These are phyloP conservation scores for Mythimna loreyi DNA, from an alignment of 2,888 invertebrate genomes.

Conservation along the genomic window DNA sequence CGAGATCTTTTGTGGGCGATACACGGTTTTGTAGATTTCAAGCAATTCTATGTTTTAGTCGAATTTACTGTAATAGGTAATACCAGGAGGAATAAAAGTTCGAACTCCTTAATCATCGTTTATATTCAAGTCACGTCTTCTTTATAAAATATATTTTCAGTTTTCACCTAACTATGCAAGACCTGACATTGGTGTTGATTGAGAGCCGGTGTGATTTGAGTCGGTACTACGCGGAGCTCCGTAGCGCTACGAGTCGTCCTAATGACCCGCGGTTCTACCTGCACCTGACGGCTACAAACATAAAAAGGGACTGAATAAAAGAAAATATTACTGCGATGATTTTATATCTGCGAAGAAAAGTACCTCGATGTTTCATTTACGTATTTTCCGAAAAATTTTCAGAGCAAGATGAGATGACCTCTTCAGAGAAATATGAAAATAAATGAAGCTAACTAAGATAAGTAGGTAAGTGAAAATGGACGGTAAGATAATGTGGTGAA, in stretches of 20 bases:
- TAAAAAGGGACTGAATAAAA: slow-evolving; percentile 77
- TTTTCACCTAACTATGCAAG: slow-evolving; percentile 56
- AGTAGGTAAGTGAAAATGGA: slow-evolving; percentile 16
- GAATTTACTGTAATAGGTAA: slow-evolving; percentile 35
- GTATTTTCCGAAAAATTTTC: slow-evolving; percentile 33
- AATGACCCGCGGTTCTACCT: slow-evolving; percentile 82
- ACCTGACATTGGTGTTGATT: slow-evolving; percentile 70
- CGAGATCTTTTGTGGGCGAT: slow-evolving; percentile 69
- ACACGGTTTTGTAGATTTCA: slow-evolving; percentile 65
- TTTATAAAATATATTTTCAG: slow-evolving; percentile 45
- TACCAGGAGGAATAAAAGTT: slow-evolving; percentile 23
- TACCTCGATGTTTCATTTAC: slow-evolving; percentile 49
- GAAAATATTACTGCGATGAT: slow-evolving; percentile 73
- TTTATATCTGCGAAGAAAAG: slow-evolving; percentile 65
- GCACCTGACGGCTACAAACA: slow-evolving; percentile 79
- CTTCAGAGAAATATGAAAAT: slow-evolving; percentile 23
- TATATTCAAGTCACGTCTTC: slow-evolving; percentile 26
- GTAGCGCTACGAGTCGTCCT: slow-evolving; percentile 72
- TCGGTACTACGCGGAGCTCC: slow-evolving; percentile 63
- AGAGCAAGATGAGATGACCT: slow-evolving; percentile 17
- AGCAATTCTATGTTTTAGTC: slow-evolving; percentile 44
- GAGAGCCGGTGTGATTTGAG: slow-evolving; percentile 73
- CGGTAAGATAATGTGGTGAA: slow-evolving; percentile 19
- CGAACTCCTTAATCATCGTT: slow-evolving; percentile 34
- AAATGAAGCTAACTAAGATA: slow-evolving; percentile 18